Percentiles rank a stretch among this genome's conserved stretches.
Evolutionary conservation across 2,113 vertebrate genomes (phyloP).

Genomic region (Ctenodactylus gundi): DNA sequence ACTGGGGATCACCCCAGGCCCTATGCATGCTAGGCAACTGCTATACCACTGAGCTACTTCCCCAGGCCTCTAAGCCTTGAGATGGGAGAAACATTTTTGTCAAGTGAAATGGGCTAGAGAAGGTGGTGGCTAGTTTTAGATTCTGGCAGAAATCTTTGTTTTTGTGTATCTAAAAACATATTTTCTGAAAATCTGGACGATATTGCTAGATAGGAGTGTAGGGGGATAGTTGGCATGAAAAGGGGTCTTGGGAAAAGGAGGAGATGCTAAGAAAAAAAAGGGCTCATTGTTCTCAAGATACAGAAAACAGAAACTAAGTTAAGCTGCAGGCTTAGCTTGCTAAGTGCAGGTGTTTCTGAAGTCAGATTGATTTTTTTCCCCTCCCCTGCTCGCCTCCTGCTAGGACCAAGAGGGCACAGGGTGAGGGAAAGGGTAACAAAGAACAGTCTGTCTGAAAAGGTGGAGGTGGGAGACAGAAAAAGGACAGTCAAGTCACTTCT

Average conservation of each 20-base stretch:
- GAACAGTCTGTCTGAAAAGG: background rate
- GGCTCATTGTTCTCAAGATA: background rate
- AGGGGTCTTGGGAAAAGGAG: background rate
- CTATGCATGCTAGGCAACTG: background rate
- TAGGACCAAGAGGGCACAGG: background rate
- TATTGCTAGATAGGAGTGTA: background rate
- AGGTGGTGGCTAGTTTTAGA: conserved; percentile 19
- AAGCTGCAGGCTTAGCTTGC: background rate
- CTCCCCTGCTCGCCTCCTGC: background rate
- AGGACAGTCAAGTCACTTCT: background rate
- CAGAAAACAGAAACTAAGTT: background rate
- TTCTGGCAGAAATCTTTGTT: conserved; percentile 34
- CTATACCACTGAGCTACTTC: background rate
- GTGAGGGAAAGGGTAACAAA: background rate
- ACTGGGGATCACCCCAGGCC: background rate
- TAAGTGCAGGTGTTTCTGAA: background rate
- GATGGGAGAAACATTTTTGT: background rate
- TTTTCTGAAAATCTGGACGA: conserved; percentile 19
- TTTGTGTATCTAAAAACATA: background rate
- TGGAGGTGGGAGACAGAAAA: background rate
- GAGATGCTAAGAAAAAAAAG: background rate
- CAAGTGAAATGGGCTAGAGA: conserved; percentile 5
- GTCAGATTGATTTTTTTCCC: background rate
- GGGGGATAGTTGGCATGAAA: background rate
- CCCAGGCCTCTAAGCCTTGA: background rate